Evolutionary conservation across 2,888 invertebrate genomes (phyloP), one percentile per base, ranked within the genome.

Genomic region (Bursaphelenchus okinawaensis): DNA sequence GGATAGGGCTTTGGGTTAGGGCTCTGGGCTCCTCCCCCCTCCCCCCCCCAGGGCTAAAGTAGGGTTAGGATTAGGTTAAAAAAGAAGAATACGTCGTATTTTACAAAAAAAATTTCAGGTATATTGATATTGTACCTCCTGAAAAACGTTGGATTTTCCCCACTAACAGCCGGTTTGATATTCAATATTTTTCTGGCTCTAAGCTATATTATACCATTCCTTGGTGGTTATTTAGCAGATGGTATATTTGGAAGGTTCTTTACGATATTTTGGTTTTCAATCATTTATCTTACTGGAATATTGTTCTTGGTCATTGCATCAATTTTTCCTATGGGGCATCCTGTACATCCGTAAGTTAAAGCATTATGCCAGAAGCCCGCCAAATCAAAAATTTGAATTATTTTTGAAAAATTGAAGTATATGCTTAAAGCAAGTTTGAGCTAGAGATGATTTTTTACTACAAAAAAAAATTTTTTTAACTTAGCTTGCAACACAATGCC

Each of bases 201-300:
- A 16, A 6, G 50, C n/a, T 51, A 22, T 20, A 19, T 26, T 20
- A 19, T 29, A 7, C 50, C 60, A 50, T 59, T 59, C n/a, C 20
- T 59, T 31, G 62, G 62, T 0, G 55, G 58, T 8, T 24, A 61
- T 19, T 23, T 62, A 20, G 62, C 62, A 4, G 62, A 62, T n/a
- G 58, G 62, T 4, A 28, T 62, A 9, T 24, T 62, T 24, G 62
- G 62, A 6, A 60, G 27, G 16, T 62, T 62, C 8, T 19, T 24
- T 24, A 22, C 55, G 23, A 22, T 55, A 9, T 28, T 55, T 9
- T 27, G 55, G 27, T n/a, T 55, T 9, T 55, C 55, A 7, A 20
- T 62, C 24, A 23, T 28, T 4, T 62, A 60, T 29, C 24, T 61
- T 20, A 58, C 20, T 1, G 62, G 62, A 7, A 16, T 61, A 12